Base-by-base conservation (phyloP, 1,140 invertebrate species). In the Lerema accius region DNA sequence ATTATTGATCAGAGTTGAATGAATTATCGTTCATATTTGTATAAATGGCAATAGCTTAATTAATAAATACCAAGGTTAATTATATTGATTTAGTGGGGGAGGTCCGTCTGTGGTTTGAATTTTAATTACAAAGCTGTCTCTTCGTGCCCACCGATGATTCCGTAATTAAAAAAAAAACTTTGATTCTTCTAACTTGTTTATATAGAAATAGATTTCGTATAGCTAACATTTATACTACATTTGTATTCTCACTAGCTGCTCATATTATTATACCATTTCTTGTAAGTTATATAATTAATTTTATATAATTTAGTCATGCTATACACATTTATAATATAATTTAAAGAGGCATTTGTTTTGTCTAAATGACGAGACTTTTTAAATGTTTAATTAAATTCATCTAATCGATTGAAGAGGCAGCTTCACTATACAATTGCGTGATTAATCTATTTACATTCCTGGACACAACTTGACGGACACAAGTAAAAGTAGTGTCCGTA, bases 21-120 rank as follows among this genome's bases (percentile, higher is more conserved):
- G 45, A 61, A 63, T 64, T 65, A 65, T 71, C 48, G 51, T 76
- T 70, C 77, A 71, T 77, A 80, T 75, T 81, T 76, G 71, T 78
- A 80, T 79, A 78, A 82, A 80, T 76, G 63, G 60, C 67, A 67
- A 61, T 79, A 76, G 71, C 71, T 79, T 75, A 81, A 79, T 74
- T 73, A 65, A 65, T 60, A 48, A 53, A 46, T 48, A 56, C 48
- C 58, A 60, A 60, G 55, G 43, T 19, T 50, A 42, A 60, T 60
- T 39, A 35, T n/a, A n/a, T 46, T 63, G 32, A 32, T 55, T 13
- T 42, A 17, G 39, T 14, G 19, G 51, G 51, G 11, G 17, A 1
- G 35, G 7, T 55, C 17, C 13, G 50, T 53, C 50, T 39, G 5
- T 13, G 23, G 13, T 10, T n/a, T n/a, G 9, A 32, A 50, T 50